Conservation (phyloP, 1,140 invertebrate genomes). For the Drosophila kohkoa region DNA sequence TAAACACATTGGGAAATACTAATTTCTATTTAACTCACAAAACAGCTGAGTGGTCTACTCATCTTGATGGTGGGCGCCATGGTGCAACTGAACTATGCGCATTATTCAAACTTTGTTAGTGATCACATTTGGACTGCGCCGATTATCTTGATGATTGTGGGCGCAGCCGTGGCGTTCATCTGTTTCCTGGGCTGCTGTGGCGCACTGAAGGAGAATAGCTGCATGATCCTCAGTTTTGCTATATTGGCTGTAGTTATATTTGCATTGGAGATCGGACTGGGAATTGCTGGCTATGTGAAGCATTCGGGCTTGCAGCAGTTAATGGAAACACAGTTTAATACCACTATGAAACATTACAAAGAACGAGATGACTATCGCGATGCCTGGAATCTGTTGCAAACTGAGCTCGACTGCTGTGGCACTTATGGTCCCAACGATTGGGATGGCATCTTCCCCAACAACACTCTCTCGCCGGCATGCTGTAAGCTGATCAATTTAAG, state of each 20-base stretch:
- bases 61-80: slow-evolving; percentile 90
- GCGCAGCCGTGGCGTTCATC: slow-evolving; percentile 92
- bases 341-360: slow-evolving; percentile 89
- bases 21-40: background rate
- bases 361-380: slow-evolving; percentile 87
- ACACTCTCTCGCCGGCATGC: slow-evolving; percentile 89
- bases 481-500: slow-evolving; percentile 87
- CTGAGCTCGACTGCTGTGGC: slow-evolving; percentile 93
- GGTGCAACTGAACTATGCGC: slow-evolving; percentile 88
- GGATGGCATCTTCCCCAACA: slow-evolving; percentile 86
- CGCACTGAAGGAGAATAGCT: slow-evolving; percentile 93
- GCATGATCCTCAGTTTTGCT: slow-evolving; percentile 96
- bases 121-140: slow-evolving; percentile 90
- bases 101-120: slow-evolving; percentile 89
- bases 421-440: slow-evolving; percentile 90
- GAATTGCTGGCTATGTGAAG: slow-evolving; percentile 94
- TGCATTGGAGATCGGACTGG: slow-evolving; percentile 92
- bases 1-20: background rate
- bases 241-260: slow-evolving; percentile 93
- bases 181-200: slow-evolving; percentile 96
- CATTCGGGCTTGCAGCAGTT: slow-evolving; percentile 89
- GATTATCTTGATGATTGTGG: slow-evolving; percentile 93
- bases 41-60: slow-evolving; percentile 90
- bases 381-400: slow-evolving; percentile 92
- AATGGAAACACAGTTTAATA: slow-evolving; percentile 88